Evolutionary conservation across 2,113 vertebrate species (phyloP).

Genomic region (Spilogale gracilis): DNA sequence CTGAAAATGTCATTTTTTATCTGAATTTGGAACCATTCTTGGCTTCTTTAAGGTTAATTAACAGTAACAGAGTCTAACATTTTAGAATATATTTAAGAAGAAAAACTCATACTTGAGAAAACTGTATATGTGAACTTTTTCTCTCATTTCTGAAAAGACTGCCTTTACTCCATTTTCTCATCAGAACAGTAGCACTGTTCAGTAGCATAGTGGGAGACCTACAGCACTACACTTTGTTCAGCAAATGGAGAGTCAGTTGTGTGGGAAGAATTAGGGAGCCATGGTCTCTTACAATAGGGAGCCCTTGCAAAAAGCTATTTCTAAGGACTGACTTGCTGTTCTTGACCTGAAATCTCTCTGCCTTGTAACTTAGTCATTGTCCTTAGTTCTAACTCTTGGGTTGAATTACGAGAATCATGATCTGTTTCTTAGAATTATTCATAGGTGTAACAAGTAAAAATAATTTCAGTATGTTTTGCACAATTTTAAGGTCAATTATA

Average conservation of each 20-base stretch:
- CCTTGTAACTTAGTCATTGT: not conserved
- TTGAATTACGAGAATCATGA: not conserved
- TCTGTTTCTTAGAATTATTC: conserved; percentile 45
- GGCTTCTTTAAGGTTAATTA: conserved; percentile 23
- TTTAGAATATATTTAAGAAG: conserved; percentile 43
- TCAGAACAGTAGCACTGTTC: not conserved
- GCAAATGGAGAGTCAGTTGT: not conserved
- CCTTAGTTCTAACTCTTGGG: not conserved
- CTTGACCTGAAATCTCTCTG: conserved; percentile 32
- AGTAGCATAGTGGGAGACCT: not conserved
- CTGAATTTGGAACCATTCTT: not conserved
- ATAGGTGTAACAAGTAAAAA: conserved; percentile 25
- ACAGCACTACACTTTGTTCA: not conserved
- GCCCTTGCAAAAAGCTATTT: not conserved
- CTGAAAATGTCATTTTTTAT: conserved; percentile 16
- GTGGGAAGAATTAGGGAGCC: not conserved
- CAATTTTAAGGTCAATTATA: conserved; percentile 27
- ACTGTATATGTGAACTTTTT: not conserved
- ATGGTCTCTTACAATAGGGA: not conserved
- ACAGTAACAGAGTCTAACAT: not conserved
- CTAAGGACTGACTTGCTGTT: not conserved
- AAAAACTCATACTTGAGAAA: conserved; percentile 39
- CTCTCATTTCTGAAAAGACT: not conserved
- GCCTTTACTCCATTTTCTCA: not conserved
- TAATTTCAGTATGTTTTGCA: not conserved